Conservation (phyloP, 2,888 invertebrate species). For the Diadegma fenestrale region DNA sequence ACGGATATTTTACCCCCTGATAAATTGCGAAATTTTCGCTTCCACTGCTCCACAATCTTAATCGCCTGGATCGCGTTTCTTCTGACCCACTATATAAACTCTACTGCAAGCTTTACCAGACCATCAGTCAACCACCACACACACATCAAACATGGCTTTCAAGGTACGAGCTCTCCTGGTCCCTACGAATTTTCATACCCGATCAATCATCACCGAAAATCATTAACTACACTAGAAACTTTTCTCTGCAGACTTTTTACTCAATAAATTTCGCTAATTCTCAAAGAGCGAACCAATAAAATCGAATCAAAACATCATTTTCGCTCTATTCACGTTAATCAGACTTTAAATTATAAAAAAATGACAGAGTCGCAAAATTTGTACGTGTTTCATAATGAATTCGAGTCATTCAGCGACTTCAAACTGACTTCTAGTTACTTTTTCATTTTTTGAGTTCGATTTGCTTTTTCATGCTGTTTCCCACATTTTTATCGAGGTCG, state of each 20-base stretch:
- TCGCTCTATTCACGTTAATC: not conserved
- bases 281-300: not conserved
- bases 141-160: slow-evolving; percentile 79
- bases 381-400: not conserved
- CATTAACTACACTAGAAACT: not conserved
- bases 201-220: slow-evolving; percentile 19
- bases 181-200: not conserved
- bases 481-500: no score
- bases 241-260: not conserved
- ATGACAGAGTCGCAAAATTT: no score
- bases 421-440: not conserved
- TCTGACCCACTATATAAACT: slow-evolving; percentile 69
- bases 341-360: not conserved
- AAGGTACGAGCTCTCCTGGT: slow-evolving; percentile 75
- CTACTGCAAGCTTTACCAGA: slow-evolving; percentile 61
- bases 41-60: slow-evolving; percentile 51
- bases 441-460: not conserved
- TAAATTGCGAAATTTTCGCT: slow-evolving; percentile 51
- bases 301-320: not conserved
- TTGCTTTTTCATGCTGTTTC: no score
- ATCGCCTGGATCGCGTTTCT: slow-evolving; percentile 54
- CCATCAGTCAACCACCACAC: slow-evolving; percentile 75
- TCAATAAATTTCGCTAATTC: not conserved
- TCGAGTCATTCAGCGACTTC: not conserved
- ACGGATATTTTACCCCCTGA: slow-evolving; percentile 26